Conservation (phyloP, 2,888 invertebrate genomes). For the Apotomis betuletana region DNA sequence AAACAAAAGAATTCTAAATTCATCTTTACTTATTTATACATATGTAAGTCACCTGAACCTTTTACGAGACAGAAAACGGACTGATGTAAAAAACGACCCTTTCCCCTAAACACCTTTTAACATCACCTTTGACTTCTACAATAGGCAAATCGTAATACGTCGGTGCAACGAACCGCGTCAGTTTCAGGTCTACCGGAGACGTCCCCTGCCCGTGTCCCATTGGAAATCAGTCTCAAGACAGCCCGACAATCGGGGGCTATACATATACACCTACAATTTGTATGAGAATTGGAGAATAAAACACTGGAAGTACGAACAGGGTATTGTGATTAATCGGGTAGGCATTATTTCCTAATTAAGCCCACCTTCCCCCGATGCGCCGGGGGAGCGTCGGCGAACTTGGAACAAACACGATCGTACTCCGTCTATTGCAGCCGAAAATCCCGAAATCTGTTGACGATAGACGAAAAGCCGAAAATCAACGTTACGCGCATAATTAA, state of each 20-base stretch:
- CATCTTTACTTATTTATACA: not conserved
- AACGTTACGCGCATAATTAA: slow-evolving; percentile 65
- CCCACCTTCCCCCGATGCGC: slow-evolving; percentile 74
- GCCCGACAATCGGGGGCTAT: slow-evolving; percentile 46
- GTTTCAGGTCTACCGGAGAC: slow-evolving; percentile 76
- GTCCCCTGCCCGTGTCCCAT: slow-evolving; percentile 67
- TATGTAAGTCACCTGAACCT: slow-evolving; percentile 21
- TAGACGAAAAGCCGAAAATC: slow-evolving; percentile 51
- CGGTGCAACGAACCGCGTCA: slow-evolving; percentile 74
- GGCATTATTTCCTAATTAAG: slow-evolving; percentile 83
- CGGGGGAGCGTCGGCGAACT: slow-evolving; percentile 65
- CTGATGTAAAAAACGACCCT: slow-evolving; percentile 36
- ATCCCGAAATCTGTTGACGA: slow-evolving; percentile 68
- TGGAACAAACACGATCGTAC: slow-evolving; percentile 64
- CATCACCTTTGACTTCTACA: slow-evolving; percentile 71
- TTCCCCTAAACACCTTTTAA: slow-evolving; percentile 50
- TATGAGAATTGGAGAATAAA: slow-evolving; percentile 54
- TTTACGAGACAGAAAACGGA: slow-evolving; percentile 36
- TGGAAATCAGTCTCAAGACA: slow-evolving; percentile 71
- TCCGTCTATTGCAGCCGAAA: slow-evolving; percentile 61
- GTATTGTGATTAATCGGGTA: slow-evolving; percentile 80
- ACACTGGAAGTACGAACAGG: slow-evolving; percentile 57
- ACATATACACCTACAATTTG: slow-evolving; percentile 45
- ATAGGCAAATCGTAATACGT: slow-evolving; percentile 69
- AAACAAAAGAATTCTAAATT: slow-evolving; percentile 10